A percentile compares a stretch with the other conserved stretches of the same genome.
Evolutionary conservation across 2,113 vertebrate genomes (phyloP).

Genomic region (Trichomycterus rosablanca): DNA sequence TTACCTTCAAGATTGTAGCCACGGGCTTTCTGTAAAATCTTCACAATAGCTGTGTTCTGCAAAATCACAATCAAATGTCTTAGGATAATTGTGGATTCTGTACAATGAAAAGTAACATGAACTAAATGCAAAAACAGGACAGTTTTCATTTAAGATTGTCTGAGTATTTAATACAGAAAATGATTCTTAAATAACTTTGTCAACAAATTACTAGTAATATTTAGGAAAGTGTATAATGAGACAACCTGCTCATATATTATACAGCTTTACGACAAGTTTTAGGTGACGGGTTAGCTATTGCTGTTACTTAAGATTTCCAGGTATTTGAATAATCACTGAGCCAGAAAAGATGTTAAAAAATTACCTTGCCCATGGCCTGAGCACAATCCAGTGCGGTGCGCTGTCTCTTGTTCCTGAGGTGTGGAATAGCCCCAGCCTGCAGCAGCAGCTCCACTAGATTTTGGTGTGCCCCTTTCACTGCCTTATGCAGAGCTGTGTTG

Average conservation of each 20-base stretch:
- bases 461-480: constrained; percentile 65
- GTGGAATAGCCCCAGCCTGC: constrained; percentile 65
- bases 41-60: constrained; percentile 83
- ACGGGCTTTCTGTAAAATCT: constrained; percentile 75
- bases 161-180: no score
- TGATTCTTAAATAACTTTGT: no score
- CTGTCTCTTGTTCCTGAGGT: constrained; percentile 75
- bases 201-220: no score
- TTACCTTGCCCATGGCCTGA: constrained; percentile 71
- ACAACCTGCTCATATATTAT: no score
- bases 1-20: constrained; percentile 58
- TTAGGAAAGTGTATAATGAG: no score
- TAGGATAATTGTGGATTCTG: not conserved
- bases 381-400: constrained; percentile 77
- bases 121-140: no score
- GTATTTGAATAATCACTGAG: no score
- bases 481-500: constrained; percentile 85
- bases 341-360: not conserved
- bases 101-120: no score
- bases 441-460: constrained; percentile 80
- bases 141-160: no score
- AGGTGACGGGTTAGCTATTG: no score
- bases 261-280: no score
- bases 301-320: no score
- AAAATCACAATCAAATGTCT: not conserved